These are phyloP conservation scores for Tapirus terrestris DNA, from an alignment of 2,113 vertebrate genomes.

Conservation along the genomic window DNA sequence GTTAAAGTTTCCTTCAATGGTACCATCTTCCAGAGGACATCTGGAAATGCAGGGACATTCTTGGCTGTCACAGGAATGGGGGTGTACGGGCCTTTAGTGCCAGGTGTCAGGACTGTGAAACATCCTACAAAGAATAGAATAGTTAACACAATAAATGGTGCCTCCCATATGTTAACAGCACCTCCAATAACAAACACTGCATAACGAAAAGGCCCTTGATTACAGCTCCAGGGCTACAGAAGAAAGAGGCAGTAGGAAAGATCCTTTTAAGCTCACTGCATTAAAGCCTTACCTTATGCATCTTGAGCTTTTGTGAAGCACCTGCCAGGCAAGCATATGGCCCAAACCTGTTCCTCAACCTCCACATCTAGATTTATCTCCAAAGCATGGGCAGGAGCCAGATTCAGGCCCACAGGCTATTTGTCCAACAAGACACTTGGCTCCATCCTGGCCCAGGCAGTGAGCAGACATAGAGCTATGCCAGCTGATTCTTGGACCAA, in stretches of 20 bases:
- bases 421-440: constrained; percentile 67
- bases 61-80: background rate
- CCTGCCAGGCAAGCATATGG: constrained; percentile 67
- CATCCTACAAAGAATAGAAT: background rate
- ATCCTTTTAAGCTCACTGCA: constrained; percentile 13
- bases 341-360: background rate
- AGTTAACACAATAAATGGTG: background rate
- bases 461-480: constrained; percentile 1
- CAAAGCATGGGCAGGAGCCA: constrained; percentile 19
- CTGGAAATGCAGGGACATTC: background rate
- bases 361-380: constrained; percentile 60
- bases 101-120: background rate
- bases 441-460: background rate
- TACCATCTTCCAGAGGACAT: background rate
- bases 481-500: constrained; percentile 47
- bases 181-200: background rate
- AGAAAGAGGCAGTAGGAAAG: background rate
- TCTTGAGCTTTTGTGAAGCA: constrained; percentile 29
- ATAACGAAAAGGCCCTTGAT: background rate
- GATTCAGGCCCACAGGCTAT: constrained; percentile 37
- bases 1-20: background rate
- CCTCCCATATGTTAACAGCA: background rate
- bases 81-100: background rate
- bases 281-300: constrained; percentile 21
- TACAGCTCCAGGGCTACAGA: background rate